Conservation (phyloP, 37 sponge, comb jelly and placozoan species). For the Geodia barretti region DNA sequence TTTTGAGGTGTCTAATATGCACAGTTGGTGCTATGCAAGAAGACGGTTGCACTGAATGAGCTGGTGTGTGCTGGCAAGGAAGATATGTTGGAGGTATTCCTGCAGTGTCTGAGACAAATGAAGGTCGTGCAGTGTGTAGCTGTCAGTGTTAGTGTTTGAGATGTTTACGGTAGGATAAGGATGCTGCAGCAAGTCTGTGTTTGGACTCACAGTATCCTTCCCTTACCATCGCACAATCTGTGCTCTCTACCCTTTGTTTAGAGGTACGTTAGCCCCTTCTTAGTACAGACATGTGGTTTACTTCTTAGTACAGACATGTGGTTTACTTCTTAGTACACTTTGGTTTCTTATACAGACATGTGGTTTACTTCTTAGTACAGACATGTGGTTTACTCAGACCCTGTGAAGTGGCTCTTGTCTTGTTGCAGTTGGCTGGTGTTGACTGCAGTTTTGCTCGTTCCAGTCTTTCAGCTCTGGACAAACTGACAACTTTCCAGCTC, state of each 20-base stretch:
- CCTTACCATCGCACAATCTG: not conserved
- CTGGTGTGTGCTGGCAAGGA: not conserved
- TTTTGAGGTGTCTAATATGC: no score
- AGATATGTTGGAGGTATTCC: not conserved
- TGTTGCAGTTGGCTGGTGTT: not conserved
- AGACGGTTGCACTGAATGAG: not conserved
- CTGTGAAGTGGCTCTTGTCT: no score
- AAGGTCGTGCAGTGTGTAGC: not conserved
- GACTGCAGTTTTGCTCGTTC: not conserved
- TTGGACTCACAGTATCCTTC: not conserved
- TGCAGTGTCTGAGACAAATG: not conserved
- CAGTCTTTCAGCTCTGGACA: not conserved
- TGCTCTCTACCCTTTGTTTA: not conserved
- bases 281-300: not conserved
- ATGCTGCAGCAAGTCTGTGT: not conserved
- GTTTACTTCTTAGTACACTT: no score
- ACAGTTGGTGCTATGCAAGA: not conserved
- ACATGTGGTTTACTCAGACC: not conserved
- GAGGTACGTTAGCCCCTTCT: no score
- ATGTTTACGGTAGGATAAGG: not conserved
- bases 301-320: not conserved
- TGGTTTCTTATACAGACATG: not conserved
- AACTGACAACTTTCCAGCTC: not conserved
- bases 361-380: not conserved
- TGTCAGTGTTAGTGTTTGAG: not conserved